A percentile compares a stretch with the other conserved stretches of the same genome.
phyloP scores from a whole-genome alignment of 2,888 invertebrate genomes.

The Norana najaformis region DNA sequence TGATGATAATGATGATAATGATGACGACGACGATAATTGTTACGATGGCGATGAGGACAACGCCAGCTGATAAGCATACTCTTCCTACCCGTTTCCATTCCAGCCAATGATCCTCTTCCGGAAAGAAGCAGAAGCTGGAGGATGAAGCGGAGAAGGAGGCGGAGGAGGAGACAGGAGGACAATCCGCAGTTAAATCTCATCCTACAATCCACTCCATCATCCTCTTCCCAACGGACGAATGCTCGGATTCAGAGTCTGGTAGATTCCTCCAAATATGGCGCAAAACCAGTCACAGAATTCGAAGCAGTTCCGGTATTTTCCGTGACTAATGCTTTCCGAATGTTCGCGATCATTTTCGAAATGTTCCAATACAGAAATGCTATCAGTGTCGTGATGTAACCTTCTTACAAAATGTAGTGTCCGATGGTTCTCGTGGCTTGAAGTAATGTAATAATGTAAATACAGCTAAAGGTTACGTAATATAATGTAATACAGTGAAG shows the following conservation, averaged over 20 bases:
- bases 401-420: too few species aligned
- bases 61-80: not conserved
- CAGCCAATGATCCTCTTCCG: conserved; percentile 4
- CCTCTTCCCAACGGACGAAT: not conserved
- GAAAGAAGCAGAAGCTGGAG: not conserved
- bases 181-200: not conserved
- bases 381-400: not conserved
- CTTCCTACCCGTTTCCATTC: not conserved
- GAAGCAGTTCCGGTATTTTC: not conserved
- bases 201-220: not conserved
- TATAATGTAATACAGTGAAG: too few species aligned
- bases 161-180: not conserved
- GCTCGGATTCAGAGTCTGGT: not conserved
- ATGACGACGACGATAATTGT: not conserved
- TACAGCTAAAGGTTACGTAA: too few species aligned
- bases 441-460: too few species aligned
- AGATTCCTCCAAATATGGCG: not conserved
- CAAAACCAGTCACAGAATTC: not conserved
- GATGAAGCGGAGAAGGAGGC: not conserved
- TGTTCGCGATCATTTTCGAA: not conserved
- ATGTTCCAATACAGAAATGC: not conserved
- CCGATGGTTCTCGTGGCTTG: too few species aligned
- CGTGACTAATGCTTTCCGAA: not conserved
- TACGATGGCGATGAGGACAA: not conserved
- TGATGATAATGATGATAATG: not conserved